phyloP scores from a whole-genome alignment of 2,888 invertebrate genomes.

The Phymatocera aterrima region DNA sequence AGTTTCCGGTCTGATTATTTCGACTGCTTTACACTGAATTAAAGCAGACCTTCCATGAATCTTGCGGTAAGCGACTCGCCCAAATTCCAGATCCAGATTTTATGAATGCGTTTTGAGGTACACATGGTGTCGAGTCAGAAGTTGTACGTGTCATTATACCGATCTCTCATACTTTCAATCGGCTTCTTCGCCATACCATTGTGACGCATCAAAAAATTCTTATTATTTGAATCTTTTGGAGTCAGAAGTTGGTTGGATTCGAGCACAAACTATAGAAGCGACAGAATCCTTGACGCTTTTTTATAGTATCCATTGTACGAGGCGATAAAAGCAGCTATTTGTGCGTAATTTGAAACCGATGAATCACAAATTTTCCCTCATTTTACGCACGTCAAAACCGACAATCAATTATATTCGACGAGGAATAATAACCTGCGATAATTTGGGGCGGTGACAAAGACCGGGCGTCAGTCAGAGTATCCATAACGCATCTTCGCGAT shows the following conservation, averaged over 20 bases:
- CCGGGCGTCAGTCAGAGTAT: neutral
- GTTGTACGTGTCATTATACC: neutral
- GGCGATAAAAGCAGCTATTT: neutral
- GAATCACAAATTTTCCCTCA: neutral
- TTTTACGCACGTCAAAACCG: neutral
- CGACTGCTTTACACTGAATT: neutral
- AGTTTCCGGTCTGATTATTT: neutral
- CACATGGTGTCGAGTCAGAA: neutral
- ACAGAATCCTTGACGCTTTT: neutral
- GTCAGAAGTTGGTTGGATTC: neutral
- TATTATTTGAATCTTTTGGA: neutral
- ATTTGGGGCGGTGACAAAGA: neutral
- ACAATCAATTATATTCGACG: constrained; percentile 12
- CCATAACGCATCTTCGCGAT: constrained; percentile 4
- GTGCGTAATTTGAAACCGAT: neutral
- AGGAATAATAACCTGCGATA: neutral
- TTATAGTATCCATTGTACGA: neutral
- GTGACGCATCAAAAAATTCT: neutral
- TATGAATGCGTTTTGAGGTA: neutral
- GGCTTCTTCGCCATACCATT: neutral
- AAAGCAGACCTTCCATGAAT: neutral
- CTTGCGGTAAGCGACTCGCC: neutral
- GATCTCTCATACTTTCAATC: neutral
- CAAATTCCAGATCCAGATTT: neutral
- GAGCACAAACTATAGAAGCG: neutral